These are phyloP conservation scores for Camelus bactrianus DNA, from an alignment of 2,113 vertebrate species.

Conservation along the genomic window DNA sequence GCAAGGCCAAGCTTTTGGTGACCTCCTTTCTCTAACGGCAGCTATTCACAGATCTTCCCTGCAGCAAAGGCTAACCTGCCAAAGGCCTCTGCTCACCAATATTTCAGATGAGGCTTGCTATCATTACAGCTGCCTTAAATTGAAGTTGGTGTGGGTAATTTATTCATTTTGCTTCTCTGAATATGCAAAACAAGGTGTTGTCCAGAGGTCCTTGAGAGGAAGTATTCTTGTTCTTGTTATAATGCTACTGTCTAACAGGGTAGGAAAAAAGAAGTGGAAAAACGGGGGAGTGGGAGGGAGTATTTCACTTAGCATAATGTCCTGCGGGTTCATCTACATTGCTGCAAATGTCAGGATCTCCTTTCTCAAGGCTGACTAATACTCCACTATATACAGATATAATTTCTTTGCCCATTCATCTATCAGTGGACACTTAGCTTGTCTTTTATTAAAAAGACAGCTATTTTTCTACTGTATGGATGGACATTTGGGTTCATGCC, in stretches of 20 bases:
- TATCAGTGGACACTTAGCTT: not conserved
- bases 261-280: conserved; percentile 23
- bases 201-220: not conserved
- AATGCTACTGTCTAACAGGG: not conserved
- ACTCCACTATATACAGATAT: not conserved
- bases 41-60: not conserved
- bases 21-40: conserved; percentile 31
- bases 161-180: not conserved
- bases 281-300: not conserved
- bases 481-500: not conserved
- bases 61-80: not conserved
- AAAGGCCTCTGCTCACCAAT: not conserved
- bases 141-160: conserved; percentile 11
- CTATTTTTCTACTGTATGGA: conserved; percentile 5
- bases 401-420: not conserved
- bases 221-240: not conserved
- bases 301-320: not conserved
- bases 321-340: not conserved
- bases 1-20: conserved; percentile 34
- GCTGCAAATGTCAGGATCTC: not conserved
- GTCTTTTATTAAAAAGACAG: conserved; percentile 2
- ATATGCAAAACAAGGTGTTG: conserved; percentile 37
- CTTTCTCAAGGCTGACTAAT: not conserved
- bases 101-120: not conserved
- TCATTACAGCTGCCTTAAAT: not conserved